Base-by-base conservation (phyloP, 2,797 vertebrate species). In the Muscicapa striata region DNA sequence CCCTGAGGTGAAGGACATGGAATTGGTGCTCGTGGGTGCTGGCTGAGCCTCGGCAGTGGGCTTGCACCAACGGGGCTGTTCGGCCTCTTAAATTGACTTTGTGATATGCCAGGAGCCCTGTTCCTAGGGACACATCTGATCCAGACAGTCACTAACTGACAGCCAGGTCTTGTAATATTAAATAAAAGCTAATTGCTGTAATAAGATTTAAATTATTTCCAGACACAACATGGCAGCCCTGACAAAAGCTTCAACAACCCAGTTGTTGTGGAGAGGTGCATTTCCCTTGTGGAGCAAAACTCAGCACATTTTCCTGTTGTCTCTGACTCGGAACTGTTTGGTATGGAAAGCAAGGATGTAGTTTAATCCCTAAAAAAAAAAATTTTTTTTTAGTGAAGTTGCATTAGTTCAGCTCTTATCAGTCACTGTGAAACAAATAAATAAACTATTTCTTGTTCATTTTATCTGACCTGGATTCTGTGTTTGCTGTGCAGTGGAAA, bases 401-500 rank as follows among this genome's bases (percentile, higher is more conserved):
- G 7, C 11, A 15, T 49, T 69, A 54, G 29, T 72, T 91, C 40
- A 40, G 18, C 55, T 67, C 16, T 30, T 76, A 58, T 61, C 36
- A 38, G 32, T 66, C 32, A n/a, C 30, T 36, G 41, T 75, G 16
- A 93, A 90, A 61, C 29, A 93, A 90, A 61, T 29, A 19, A 64
- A 23, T 3, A 14, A 58, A 27, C 5, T 16, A 18, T 84, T 80
- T 64, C 45, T 13, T 51, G 15, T 52, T 72, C 2, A 3, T 74
- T 55, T 75, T 46, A 11, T 64, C 43, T 61, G n/a, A 49, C 51
- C 7, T 62, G 18, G 69, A 72, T 66, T 34, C 6, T 78, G 29
- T 46, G 74, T 23, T 82, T 73, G 29, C 67, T 34, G 24, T 94
- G 46, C 96, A 99, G 99, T 36, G 99, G 99, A 11, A 99, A 99